Percentiles rank a stretch among this genome's conserved stretches.
Conservation (phyloP, 2,113 vertebrate genomes). For the Elanus axillaris region DNA sequence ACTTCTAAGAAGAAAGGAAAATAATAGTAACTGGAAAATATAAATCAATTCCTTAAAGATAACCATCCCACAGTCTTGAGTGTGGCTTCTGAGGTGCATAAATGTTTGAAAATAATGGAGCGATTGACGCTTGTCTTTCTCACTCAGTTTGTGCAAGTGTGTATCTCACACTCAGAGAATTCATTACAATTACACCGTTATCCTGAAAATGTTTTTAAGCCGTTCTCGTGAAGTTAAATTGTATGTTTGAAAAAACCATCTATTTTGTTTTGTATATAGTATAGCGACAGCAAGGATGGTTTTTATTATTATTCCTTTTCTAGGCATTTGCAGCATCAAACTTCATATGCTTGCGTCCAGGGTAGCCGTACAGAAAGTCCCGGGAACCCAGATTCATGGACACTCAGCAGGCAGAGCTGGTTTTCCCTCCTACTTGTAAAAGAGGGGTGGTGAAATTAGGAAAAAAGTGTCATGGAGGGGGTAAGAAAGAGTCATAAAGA, state of each 20-base stretch:
- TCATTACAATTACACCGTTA: neutral
- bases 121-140: neutral
- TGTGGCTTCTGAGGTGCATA: neutral
- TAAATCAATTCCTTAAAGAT: neutral
- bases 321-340: neutral
- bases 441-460: neutral
- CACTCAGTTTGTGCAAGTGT: neutral
- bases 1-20: neutral
- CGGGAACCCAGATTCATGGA: neutral
- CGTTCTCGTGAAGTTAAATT: neutral
- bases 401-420: neutral
- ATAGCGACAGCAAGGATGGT: neutral
- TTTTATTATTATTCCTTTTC: neutral
- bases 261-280: neutral
- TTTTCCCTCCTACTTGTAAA: neutral
- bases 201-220: neutral
- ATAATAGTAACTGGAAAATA: neutral
- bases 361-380: neutral
- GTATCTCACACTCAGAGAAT: neutral
- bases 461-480: neutral
- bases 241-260: accelerated
- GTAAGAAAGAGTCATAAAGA: neutral
- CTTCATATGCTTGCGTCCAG: neutral
- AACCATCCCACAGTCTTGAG: neutral
- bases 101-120: neutral